phyloP scores from a whole-genome alignment of 53 echinoderm and acorn worm species.

The Glandiceps talaboti region DNA sequence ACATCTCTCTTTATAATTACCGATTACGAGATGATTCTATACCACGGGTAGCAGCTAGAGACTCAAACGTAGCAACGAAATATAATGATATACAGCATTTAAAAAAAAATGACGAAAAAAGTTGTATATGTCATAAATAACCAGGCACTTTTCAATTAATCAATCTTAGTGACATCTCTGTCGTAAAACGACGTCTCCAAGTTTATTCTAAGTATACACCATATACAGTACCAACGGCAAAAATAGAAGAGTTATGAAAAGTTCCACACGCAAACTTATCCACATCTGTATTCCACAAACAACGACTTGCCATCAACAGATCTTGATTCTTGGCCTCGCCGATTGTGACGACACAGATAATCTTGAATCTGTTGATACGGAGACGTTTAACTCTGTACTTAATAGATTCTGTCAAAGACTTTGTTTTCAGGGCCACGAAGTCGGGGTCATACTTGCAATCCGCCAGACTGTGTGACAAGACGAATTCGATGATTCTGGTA shows the following conservation, averaged over 20 bases:
- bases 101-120: no score
- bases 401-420: constrained; percentile 33
- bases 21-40: no score
- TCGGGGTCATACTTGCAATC: constrained; percentile 16
- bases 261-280: constrained; percentile 54
- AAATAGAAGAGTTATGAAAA: constrained; percentile 23
- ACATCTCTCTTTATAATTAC: no score
- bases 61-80: no score
- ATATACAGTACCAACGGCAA: constrained; percentile 49
- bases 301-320: constrained; percentile 43
- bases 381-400: constrained; percentile 35
- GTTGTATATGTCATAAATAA: no score
- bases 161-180: no score
- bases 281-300: constrained; percentile 52
- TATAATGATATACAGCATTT: no score
- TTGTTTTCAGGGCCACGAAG: constrained; percentile 24
- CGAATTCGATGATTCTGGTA: background rate
- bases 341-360: constrained; percentile 44
- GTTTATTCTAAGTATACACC: constrained; percentile 70
- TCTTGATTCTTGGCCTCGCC: constrained; percentile 34
- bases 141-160: no score
- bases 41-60: no score
- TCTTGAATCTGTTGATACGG: constrained; percentile 37
- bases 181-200: no score
- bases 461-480: background rate